A percentile compares a stretch with the other conserved stretches of the same genome.
Evolutionary conservation across 2,888 invertebrate species (phyloP).

Genomic region (Cryptocephalus moraei): DNA sequence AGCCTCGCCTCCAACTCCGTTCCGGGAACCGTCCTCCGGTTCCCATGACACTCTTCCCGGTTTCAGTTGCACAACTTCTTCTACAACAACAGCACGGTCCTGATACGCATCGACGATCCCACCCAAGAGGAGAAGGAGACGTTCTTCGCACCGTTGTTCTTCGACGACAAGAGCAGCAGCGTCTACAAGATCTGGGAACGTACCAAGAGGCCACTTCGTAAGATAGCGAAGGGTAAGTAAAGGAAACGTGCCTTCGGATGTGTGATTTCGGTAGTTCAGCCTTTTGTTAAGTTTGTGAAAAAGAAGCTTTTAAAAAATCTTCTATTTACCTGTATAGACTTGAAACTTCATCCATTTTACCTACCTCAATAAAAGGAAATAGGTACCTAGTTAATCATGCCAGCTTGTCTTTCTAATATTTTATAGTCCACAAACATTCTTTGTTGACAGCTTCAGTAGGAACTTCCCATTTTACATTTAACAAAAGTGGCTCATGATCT

Average conservation of each 20-base stretch:
- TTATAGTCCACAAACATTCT: too few relatives aligned
- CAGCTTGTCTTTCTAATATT: too few relatives aligned
- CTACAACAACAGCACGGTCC: conserved; percentile 28
- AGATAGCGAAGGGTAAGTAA: conserved; percentile 11
- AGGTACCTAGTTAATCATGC: too few relatives aligned
- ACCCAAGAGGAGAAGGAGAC: conserved; percentile 27
- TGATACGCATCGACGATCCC: conserved; percentile 30
- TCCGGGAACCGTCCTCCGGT: background rate
- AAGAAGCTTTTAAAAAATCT: too few relatives aligned
- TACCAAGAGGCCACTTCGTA: conserved; percentile 1
- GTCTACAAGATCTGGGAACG: conserved; percentile 18
- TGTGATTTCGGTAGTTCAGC: too few relatives aligned
- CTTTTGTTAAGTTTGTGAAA: background rate
- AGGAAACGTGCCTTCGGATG: background rate
- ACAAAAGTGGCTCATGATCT: too few relatives aligned
- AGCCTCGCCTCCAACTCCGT: background rate
- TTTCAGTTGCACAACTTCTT: conserved; percentile 21
- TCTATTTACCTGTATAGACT: too few relatives aligned
- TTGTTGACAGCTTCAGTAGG: too few relatives aligned
- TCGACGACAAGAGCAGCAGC: conserved; percentile 21
- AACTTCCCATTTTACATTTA: too few relatives aligned
- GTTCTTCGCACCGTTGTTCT: conserved; percentile 32
- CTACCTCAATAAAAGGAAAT: too few relatives aligned
- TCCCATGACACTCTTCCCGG: background rate
- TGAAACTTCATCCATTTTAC: too few relatives aligned